A percentile compares a stretch with the other conserved stretches of the same genome.
phyloP scores from a whole-genome alignment of 2,888 invertebrate genomes.

The Lysandra bellargus region DNA sequence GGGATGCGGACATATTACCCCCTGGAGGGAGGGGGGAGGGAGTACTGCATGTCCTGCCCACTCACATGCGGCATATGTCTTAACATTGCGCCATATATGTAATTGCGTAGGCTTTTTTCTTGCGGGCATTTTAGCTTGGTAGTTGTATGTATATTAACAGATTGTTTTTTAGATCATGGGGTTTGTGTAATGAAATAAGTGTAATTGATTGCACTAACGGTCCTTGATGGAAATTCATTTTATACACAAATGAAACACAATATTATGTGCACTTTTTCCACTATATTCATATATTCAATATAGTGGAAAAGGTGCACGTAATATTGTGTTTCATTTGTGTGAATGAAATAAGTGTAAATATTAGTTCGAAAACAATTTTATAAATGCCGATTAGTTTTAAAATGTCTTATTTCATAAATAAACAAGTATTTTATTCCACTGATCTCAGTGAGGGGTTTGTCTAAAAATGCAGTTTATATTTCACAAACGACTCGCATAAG shows the following conservation, averaged over 20 bases:
- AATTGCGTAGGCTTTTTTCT: not conserved
- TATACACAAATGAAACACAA: too few relatives aligned
- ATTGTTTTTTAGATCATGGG: too few relatives aligned
- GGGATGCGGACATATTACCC: constrained; percentile 45
- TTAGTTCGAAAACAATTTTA: not conserved
- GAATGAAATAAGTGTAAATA: not conserved
- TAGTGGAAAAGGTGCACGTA: too few relatives aligned
- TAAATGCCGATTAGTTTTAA: not conserved
- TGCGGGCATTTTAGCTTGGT: not conserved
- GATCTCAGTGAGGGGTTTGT: not conserved
- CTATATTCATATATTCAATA: too few relatives aligned
- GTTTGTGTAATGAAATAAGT: not conserved
- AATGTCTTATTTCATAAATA: not conserved
- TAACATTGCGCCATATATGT: not conserved
- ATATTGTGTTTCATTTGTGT: too few relatives aligned
- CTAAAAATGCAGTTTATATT: not conserved
- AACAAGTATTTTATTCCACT: not conserved
- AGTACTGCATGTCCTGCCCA: constrained; percentile 4
- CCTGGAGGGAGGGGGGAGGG: not conserved
- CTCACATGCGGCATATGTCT: constrained; percentile 14
- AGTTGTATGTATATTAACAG: not conserved
- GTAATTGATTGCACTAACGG: not conserved
- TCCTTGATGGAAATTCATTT: too few relatives aligned
- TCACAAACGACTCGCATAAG: not conserved
- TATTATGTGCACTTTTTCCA: too few relatives aligned